Base-by-base conservation (phyloP, 2,888 invertebrate genomes). In the Noctua fimbriata region DNA sequence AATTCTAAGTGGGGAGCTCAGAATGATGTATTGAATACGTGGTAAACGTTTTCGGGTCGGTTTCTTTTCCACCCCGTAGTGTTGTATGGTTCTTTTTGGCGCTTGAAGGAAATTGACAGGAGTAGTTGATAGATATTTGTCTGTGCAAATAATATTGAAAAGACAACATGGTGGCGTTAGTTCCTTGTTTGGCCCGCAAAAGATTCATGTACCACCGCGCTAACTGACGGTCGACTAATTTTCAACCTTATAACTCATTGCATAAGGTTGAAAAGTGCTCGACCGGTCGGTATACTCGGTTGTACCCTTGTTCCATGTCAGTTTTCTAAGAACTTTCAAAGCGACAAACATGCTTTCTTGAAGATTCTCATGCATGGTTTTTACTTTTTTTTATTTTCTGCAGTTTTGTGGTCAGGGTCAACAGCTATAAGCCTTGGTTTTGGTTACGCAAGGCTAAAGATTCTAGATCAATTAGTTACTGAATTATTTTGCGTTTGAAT, bases 401-500 rank as follows among this genome's bases (percentile, higher is more conserved):
- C 21, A 10, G 36, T 63, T 79, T 70, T 66, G 28, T 70, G 28
- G 65, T 44, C 67, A 79, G 41, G 83, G 73, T 49, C 36, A 63
- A 66, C 58, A 18, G 0, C 16, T 66, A 18, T 14, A 21, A 71
- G 41, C 70, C 82, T 82, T 71, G 41, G 66, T 63, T 63, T 70
- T 76, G 58, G 28, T 52, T 32, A n/a, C 9, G 36, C 6, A 69
- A 49, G 55, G 47, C n/a, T 70, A 9, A 69, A 44, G 12, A 70
- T 60, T 58, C 72, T 78, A 49, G 47, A 69, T 69, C 21, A 41
- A 47, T 69, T 32, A 65, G 44, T 63, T 52, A 63, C 28, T 71
- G 12, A 41, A 60, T 83, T 7, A 10, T 55, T 78, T 84, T 55
- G 49, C 58, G 69, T 79, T 71, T 2, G 16, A 58, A 65, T 72